Evolutionary conservation across 2,113 vertebrate genomes (phyloP).

Genomic region (Shinisaurus crocodilurus): DNA sequence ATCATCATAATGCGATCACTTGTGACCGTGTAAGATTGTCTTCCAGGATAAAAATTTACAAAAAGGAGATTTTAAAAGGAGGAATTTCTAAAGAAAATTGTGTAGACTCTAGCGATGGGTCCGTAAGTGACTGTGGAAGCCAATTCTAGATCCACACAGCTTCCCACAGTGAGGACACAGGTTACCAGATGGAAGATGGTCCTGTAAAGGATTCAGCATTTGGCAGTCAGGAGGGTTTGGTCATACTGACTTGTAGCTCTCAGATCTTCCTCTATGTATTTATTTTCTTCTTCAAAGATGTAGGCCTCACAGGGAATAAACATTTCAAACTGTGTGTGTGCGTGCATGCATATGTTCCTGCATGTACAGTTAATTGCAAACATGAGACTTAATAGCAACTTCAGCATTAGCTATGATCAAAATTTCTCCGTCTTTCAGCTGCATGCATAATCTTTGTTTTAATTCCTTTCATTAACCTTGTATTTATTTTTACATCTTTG

Average conservation of each 20-base stretch:
- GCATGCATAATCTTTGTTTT: neutral
- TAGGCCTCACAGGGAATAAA: neutral
- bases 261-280: neutral
- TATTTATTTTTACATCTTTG: constrained; percentile 19
- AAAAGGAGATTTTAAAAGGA: no score
- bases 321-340: neutral
- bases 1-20: no score
- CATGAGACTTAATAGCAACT: neutral
- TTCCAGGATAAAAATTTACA: no score
- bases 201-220: no score
- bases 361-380: neutral
- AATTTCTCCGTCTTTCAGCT: neutral
- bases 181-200: no score
- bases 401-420: neutral
- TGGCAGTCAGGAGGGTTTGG: neutral
- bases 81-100: no score
- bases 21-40: no score
- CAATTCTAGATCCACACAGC: no score
- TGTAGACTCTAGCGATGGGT: no score
- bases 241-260: neutral
- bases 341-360: neutral
- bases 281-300: neutral
- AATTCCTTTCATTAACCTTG: constrained; percentile 19
- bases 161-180: no score
- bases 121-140: no score